Conservation (phyloP, 2,888 invertebrate genomes). For the Apodemia zela region DNA sequence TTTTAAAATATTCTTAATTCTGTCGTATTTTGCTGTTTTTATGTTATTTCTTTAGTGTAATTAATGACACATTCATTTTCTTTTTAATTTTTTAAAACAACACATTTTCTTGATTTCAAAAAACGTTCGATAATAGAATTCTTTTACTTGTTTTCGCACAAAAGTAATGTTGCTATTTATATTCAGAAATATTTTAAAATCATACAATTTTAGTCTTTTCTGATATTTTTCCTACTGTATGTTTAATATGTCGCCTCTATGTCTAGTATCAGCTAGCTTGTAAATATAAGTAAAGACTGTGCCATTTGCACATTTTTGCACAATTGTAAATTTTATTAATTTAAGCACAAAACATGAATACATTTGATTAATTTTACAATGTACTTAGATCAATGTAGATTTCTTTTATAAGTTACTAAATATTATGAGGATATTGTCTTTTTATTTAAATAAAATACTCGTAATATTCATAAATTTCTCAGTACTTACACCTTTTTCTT, state of each 20-base stretch:
- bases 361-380: background rate
- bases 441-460: constrained; percentile 1
- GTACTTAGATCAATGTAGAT: background rate
- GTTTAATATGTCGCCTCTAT: constrained; percentile 43
- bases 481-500: background rate
- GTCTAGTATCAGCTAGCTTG: constrained; percentile 65
- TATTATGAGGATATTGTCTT: background rate
- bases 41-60: no score
- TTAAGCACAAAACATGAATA: background rate
- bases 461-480: background rate
- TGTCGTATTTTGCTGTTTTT: no score
- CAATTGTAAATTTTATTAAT: background rate
- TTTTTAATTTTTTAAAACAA: no score
- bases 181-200: constrained; percentile 1
- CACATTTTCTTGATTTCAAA: no score
- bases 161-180: background rate
- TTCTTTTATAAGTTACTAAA: background rate
- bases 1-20: background rate
- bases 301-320: constrained; percentile 21
- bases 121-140: no score
- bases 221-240: constrained; percentile 20
- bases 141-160: no score
- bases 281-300: constrained; percentile 33
- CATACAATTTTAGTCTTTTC: background rate
- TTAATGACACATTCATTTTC: no score